Evolutionary conservation across 1,140 invertebrate genomes (phyloP).

Genomic region (Aphaenogaster ashmeadi): DNA sequence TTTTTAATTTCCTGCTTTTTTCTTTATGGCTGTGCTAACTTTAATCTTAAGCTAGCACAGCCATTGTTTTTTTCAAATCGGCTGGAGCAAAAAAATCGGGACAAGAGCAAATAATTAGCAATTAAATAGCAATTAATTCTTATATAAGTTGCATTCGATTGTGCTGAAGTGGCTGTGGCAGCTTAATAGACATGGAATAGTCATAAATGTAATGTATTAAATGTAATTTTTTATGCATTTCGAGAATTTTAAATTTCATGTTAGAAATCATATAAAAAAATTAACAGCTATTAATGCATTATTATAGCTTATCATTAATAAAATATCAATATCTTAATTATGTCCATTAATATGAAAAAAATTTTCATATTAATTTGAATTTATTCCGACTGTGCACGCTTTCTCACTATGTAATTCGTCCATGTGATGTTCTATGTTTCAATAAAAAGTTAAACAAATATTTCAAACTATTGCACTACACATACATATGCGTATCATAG

Average conservation of each 20-base stretch:
- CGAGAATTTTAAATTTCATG: background rate
- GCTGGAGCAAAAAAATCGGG: no score
- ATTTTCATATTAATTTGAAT: background rate
- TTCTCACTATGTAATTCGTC: background rate
- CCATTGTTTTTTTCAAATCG: no score
- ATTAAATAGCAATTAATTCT: no score
- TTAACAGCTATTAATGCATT: background rate
- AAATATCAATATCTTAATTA: background rate
- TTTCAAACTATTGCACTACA: slow-evolving; percentile 21
- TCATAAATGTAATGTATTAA: background rate
- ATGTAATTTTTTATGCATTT: background rate
- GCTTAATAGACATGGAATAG: background rate
- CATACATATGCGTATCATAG: background rate
- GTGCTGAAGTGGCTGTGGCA: no score
- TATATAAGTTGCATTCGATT: no score
- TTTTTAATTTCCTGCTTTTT: no score
- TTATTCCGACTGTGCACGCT: background rate
- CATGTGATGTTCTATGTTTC: background rate
- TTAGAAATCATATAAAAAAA: background rate
- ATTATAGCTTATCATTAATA: background rate
- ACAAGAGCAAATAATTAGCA: no score
- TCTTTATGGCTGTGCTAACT: no score
- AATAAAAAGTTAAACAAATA: slow-evolving; percentile 49
- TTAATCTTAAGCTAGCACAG: no score
- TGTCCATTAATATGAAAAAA: background rate